These are phyloP conservation scores for Yasuhikotakia modesta DNA, from an alignment of 2,797 vertebrate species.

Conservation along the genomic window DNA sequence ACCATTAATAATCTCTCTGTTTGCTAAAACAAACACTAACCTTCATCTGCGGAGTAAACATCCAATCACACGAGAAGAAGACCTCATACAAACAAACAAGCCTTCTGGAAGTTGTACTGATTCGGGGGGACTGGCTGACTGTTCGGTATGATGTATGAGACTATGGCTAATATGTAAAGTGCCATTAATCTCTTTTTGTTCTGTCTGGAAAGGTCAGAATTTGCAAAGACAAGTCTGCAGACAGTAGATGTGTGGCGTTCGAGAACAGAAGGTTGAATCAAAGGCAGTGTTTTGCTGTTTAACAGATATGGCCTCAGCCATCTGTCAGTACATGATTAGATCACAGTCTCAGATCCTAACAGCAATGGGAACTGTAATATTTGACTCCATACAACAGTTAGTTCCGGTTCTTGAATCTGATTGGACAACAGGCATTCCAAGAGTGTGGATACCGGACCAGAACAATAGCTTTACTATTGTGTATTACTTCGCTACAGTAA, in stretches of 20 bases:
- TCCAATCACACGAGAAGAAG: slow-evolving; percentile 45
- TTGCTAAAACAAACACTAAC: slow-evolving; percentile 22
- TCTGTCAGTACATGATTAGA: slow-evolving; percentile 27
- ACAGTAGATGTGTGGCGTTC: slow-evolving; percentile 62
- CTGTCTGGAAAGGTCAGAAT: slow-evolving; percentile 76
- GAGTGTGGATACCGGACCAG: neutral
- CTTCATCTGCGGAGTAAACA: slow-evolving; percentile 35
- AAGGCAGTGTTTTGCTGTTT: slow-evolving; percentile 39
- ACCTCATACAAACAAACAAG: slow-evolving; percentile 62
- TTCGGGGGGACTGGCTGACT: slow-evolving; percentile 72
- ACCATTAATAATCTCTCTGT: slow-evolving; percentile 20
- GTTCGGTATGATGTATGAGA: slow-evolving; percentile 72
- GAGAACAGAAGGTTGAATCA: slow-evolving; percentile 61
- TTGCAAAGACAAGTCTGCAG: slow-evolving; percentile 70
- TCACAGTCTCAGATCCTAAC: slow-evolving; percentile 14
- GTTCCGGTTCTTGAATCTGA: slow-evolving; percentile 6
- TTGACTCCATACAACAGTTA: neutral
- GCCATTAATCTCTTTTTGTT: slow-evolving; percentile 76
- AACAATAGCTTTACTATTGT: neutral
- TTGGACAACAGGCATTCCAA: neutral
- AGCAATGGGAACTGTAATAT: slow-evolving; percentile 5
- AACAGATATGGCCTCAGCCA: slow-evolving; percentile 26
- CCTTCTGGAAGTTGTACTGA: slow-evolving; percentile 61
- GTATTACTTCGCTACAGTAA: too few species aligned
- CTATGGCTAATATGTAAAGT: slow-evolving; percentile 69